Base-by-base conservation (phyloP, 2,888 invertebrate genomes). In the Campopleginae sp. region DNA sequence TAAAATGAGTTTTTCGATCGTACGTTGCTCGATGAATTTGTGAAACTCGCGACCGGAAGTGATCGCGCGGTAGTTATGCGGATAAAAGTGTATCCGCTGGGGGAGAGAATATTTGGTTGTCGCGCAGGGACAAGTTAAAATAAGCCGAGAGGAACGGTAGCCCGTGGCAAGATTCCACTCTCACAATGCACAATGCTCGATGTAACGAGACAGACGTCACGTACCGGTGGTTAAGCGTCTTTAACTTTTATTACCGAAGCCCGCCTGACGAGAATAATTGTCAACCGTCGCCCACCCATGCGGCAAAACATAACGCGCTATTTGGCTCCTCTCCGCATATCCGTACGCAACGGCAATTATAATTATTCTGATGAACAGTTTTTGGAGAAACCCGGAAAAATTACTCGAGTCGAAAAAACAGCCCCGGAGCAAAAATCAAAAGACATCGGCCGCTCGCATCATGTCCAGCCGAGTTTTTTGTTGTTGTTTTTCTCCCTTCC, bases 211-310 rank as follows among this genome's bases (percentile, higher is more conserved):
- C 86, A 89, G 87, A 87, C 87, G 89, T 90, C 90, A 91, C 91
- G 91, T 90, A 90, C 87, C 87, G 88, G 88, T 88, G 89, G 89
- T 92, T 91, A 91, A 86, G 89, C 91, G 89, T 90, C 92, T 91
- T 92, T 92, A 92, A 90, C 90, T 91, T 92, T 92, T 92, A 91
- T 90, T 89, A 90, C 89, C 88, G 87, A 86, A 88, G 88, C 86
- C 91, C 88, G 89, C 93, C 92, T 90, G 93, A 93, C 90, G 89
- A 87, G 93, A 93, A 93, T 93, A 92, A 91, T 91, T 88, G 88
- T 78, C 88, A 80, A 85, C 58, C 27, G 79, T 87, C 87, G 80
- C 80, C 92, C 92, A 93, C 92, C 93, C 92, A 90, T 91, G 90
- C 86, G 80, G 90, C 83, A 74, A 23, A 54, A 51, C 12, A 42